Conservation (phyloP, 2,888 invertebrate genomes). For the Cotesia congregata region DNA sequence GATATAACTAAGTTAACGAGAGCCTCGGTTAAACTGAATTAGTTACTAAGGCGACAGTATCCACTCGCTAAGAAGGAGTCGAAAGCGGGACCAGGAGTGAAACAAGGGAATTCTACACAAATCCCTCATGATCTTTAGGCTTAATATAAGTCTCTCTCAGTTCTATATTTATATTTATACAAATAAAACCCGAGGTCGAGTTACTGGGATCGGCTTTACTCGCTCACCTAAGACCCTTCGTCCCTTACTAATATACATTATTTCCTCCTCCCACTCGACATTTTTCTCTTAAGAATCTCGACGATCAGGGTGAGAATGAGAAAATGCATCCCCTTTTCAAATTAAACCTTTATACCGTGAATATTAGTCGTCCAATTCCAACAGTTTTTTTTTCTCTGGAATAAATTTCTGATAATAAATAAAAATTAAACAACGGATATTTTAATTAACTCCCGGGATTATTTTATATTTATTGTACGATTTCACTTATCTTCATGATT, state of each 20-base stretch:
- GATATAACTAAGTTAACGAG: slow-evolving; percentile 64
- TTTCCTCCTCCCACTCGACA: background rate
- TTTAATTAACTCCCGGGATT: background rate
- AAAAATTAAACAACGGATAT: background rate
- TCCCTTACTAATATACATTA: background rate
- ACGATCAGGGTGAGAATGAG: slow-evolving; percentile 1
- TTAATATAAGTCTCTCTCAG: slow-evolving; percentile 47
- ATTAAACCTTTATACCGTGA: slow-evolving; percentile 1
- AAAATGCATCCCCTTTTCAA: background rate
- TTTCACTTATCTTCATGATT: no score
- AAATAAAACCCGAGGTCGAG: slow-evolving; percentile 10
- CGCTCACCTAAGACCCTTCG: background rate
- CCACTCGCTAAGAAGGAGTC: slow-evolving; percentile 38
- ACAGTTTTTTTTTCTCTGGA: background rate
- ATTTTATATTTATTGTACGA: background rate
- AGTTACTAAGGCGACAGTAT: slow-evolving; percentile 48
- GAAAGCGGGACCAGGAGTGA: slow-evolving; percentile 33
- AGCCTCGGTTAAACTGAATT: slow-evolving; percentile 63
- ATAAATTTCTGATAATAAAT: background rate
- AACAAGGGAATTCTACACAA: slow-evolving; percentile 46
- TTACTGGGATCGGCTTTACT: slow-evolving; percentile 11
- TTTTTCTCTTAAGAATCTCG: background rate
- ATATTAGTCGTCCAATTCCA: background rate
- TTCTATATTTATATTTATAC: background rate
- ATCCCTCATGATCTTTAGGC: slow-evolving; percentile 55